phyloP scores from a whole-genome alignment of 2,797 vertebrate genomes.

The Linurgus olivaceus region DNA sequence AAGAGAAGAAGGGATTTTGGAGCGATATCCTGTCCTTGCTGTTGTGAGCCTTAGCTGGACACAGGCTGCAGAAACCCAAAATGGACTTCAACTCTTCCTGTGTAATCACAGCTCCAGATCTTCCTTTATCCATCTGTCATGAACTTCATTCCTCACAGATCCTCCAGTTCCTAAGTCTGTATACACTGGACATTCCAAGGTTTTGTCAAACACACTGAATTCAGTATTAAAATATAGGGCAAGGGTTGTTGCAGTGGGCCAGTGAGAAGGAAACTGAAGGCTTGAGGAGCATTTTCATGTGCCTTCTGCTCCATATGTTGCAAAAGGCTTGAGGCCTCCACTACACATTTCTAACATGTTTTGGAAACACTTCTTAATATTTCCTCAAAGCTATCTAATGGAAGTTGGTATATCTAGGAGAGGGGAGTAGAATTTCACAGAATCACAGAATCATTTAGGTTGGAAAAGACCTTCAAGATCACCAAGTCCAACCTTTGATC shows the following conservation, averaged over 20 bases:
- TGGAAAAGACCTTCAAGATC: background rate
- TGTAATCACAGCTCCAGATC: background rate
- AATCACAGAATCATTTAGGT: background rate
- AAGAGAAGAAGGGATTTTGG: background rate
- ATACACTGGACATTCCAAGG: slow-evolving; percentile 41
- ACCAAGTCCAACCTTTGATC: background rate
- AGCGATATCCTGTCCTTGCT: background rate
- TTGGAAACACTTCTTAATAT: background rate
- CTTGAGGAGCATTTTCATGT: background rate
- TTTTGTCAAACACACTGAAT: background rate
- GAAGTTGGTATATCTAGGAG: background rate
- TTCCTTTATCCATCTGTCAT: slow-evolving; percentile 6
- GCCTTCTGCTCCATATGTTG: background rate
- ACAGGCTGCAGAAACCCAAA: background rate
- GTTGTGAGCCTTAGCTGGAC: background rate
- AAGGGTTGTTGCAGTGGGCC: background rate
- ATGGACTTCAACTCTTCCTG: background rate
- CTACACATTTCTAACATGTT: background rate
- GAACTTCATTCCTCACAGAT: slow-evolving; percentile 47
- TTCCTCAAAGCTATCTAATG: background rate
- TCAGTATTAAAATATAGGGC: slow-evolving; percentile 3
- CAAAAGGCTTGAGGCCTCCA: background rate
- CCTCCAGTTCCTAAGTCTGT: slow-evolving; percentile 38
- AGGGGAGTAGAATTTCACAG: background rate
- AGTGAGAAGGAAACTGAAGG: background rate